Base-by-base conservation (phyloP, 2,797 vertebrate genomes). In the Rhincodon typus region DNA sequence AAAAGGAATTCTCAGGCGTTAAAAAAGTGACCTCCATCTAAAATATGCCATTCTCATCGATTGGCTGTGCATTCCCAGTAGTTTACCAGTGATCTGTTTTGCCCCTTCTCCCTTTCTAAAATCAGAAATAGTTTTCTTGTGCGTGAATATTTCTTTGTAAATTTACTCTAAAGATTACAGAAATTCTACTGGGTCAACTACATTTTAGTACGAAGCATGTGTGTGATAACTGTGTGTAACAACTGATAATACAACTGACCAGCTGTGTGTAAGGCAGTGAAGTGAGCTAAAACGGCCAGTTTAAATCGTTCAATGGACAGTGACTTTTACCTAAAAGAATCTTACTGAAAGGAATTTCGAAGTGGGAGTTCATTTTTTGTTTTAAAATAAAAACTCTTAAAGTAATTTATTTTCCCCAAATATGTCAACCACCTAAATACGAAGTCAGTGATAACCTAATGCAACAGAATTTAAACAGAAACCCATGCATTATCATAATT, bases 401-500 rank as follows among this genome's bases (percentile, higher is more conserved):
- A 57, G 27, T 95, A 2, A 17, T 34, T 23, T 38, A 8, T 21
- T 91, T 38, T 21, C 87, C 84, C 84, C 87, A 77, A 95, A 53
- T 10, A 53, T 53, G 46, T 72, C 27, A 94, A 53, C 17, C 34
- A 57, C 70, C 74, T 53, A 19, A 7, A 57, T 77, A 13, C 3
- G 46, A 95, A n/a, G 70, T 77, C 70, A 95, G 17, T 95, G 30
- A 77, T 74, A 70, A 77, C 53, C 69, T 6, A 70, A 70, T 30
- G 69, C 93, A 77, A 77, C 25, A 57, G 46, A 77, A 69, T 42
- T 38, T 67, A 25, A 93, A 77, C 34, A 30, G 57, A 95, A 72
- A 95, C 19, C 66, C 94, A 95, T 95, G 94, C 94, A 69, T 77
- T 77, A 74, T 93, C 69, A 69, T 66, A 93, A 53, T 77, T 77